Evolutionary conservation across 2,888 invertebrate species (phyloP).

Genomic region (Trichopria drosophilae): DNA sequence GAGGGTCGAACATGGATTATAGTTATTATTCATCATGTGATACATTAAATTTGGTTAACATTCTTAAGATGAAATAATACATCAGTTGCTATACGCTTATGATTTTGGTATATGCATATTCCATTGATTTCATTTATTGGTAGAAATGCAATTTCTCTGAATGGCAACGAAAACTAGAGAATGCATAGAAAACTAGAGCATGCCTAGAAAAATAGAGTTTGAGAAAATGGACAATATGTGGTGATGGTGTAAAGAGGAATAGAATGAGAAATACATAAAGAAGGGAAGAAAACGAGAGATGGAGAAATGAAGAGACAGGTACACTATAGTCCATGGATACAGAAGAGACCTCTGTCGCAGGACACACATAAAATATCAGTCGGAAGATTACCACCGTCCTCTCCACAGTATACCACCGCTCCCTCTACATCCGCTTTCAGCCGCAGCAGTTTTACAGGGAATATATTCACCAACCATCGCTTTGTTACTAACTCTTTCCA

Average conservation of each 20-base stretch:
- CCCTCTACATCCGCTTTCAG: slow-evolving; percentile 46
- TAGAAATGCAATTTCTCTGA: no score
- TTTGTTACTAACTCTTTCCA: slow-evolving; percentile 45
- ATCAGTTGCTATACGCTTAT: no score
- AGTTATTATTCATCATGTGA: no score
- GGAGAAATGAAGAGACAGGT: slow-evolving; percentile 1
- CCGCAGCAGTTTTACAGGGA: slow-evolving; percentile 47
- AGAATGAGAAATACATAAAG: slow-evolving; percentile 6
- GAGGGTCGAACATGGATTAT: no score
- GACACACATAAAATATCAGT: slow-evolving; percentile 54
- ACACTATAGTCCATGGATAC: slow-evolving; percentile 19
- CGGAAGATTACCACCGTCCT: slow-evolving; percentile 54
- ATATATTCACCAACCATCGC: slow-evolving; percentile 50
- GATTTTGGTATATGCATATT: no score
- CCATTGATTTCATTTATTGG: no score
- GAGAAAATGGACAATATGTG: no score
- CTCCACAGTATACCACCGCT: slow-evolving; percentile 38
- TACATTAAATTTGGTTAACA: no score
- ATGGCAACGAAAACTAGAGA: no score
- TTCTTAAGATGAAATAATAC: no score
- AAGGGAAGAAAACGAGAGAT: slow-evolving; percentile 6
- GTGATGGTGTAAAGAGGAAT: slow-evolving; percentile 23
- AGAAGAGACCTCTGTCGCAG: slow-evolving; percentile 43
- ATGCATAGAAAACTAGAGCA: no score
- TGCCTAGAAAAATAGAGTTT: no score